Evolutionary conservation across 1,140 invertebrate species (phyloP), one percentile per base, ranked within the genome.

Genomic region (Zaprionus africanus): DNA sequence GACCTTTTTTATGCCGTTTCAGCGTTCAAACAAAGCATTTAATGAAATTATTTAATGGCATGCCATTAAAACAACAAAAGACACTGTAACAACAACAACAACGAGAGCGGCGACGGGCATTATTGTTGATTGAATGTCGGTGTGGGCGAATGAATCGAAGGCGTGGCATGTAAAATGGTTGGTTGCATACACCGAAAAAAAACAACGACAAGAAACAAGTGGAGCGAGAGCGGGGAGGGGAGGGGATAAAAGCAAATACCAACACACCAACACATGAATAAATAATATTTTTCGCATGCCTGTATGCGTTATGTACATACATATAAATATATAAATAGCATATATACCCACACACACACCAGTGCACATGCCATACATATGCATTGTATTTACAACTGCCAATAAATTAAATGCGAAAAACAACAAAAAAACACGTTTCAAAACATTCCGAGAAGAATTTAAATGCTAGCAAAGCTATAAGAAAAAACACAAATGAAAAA

Each of bases 11-110:
- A 66, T 70, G 62, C 64, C 81, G 66, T 58, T 58, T 77, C 68
- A 67, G 31, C 64, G 67, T 57, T 53, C 77, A 70, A 69, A 81
- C 77, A 87, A 87, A 83, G 78, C 74, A 80, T 88, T 88, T 87
- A 86, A 86, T 86, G 83, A 86, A 86, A 86, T 86, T 86, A 86
- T 86, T 86, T 87, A 88, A 87, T 88, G 81, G 81, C 77, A 80
- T 87, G 80, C 73, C 84, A 87, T 87, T 87, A 88, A 83, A 87
- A 83, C 60, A 87, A 88, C 80, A 87, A 87, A 86, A 81, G 80
- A 66, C 62, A 64, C 51, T 67, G 76, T 57, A 34, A 34, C 61
- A 82, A 67, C 59, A 78, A 41, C 26, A 66, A 46, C 56, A 62
- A 24, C 59, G 61, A 49, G 17, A 24, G 19, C 49, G 60, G 58